phyloP scores from a whole-genome alignment of 2,888 invertebrate genomes.

The Drosophila stalkeri region DNA sequence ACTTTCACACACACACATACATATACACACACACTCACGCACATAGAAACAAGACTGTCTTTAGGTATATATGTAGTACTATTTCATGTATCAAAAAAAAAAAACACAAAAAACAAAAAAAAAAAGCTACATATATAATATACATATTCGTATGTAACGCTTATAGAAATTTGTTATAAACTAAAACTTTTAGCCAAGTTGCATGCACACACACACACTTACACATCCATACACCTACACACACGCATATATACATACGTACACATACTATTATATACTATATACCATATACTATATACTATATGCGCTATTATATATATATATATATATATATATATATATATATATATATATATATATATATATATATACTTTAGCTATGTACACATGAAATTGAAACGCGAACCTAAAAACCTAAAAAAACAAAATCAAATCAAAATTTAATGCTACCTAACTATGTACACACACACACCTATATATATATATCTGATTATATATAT shows the following conservation, averaged over 20 bases:
- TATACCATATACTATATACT: slow-evolving; percentile 26
- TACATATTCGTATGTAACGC: slow-evolving; percentile 59
- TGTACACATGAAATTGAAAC: slow-evolving; percentile 18
- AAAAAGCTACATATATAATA: slow-evolving; percentile 45
- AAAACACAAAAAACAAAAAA: not conserved
- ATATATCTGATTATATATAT: not conserved
- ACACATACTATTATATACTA: slow-evolving; percentile 28
- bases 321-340: slow-evolving; percentile 21
- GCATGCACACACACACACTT: slow-evolving; percentile 34
- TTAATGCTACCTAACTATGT: slow-evolving; percentile 43
- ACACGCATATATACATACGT: slow-evolving; percentile 5
- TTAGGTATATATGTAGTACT: slow-evolving; percentile 74
- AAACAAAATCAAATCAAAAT: slow-evolving; percentile 56
- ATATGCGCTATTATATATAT: slow-evolving; percentile 22
- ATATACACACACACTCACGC: slow-evolving; percentile 52
- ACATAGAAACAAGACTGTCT: slow-evolving; percentile 79
- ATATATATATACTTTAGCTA: slow-evolving; percentile 22
- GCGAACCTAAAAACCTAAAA: slow-evolving; percentile 9
- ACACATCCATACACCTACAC: slow-evolving; percentile 25
- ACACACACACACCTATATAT: slow-evolving; percentile 21
- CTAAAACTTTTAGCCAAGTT: slow-evolving; percentile 50
- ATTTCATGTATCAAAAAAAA: slow-evolving; percentile 66
- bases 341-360: slow-evolving; percentile 27
- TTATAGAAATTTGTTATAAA: slow-evolving; percentile 71
- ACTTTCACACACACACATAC: not conserved